These are phyloP conservation scores for Aphrocallistes beatrix DNA, from an alignment of 37 sponge, comb jelly and placozoan genomes.

Conservation along the genomic window DNA sequence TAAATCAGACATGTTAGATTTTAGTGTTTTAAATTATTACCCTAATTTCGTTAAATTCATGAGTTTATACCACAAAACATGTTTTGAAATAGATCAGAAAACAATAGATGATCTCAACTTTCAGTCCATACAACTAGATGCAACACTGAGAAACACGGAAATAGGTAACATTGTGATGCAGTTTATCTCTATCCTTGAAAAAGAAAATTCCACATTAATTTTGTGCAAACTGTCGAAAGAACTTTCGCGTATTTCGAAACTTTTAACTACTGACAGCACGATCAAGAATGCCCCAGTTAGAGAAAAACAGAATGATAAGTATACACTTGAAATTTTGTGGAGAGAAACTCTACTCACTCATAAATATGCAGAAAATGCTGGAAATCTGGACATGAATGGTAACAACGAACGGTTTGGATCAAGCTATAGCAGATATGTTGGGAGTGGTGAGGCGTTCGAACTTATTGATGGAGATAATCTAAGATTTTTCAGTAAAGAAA, in stretches of 20 bases:
- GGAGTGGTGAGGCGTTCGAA: background rate
- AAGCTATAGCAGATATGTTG: background rate
- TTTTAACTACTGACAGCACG: background rate
- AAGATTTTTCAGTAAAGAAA: background rate
- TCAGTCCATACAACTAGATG: background rate
- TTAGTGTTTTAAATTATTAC: background rate
- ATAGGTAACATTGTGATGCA: background rate
- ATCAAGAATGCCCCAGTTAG: background rate
- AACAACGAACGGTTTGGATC: background rate
- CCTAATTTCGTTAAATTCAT: background rate
- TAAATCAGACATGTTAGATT: background rate
- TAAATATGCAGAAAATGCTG: background rate
- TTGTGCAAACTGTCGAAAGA: background rate
- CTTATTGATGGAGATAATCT: conserved; percentile 2
- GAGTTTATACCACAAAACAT: background rate
- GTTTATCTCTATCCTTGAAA: background rate
- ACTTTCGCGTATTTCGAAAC: too few relatives aligned
- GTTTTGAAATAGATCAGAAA: background rate
- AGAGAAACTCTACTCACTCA: background rate
- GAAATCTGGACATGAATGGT: background rate
- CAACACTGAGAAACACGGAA: background rate
- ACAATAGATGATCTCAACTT: background rate
- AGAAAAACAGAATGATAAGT: too few relatives aligned
- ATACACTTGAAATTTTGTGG: background rate
- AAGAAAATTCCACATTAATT: background rate